A percentile compares a stretch with the other conserved stretches of the same genome.
Conservation (phyloP, 2,797 vertebrate species). For the Acanthiza pusilla region DNA sequence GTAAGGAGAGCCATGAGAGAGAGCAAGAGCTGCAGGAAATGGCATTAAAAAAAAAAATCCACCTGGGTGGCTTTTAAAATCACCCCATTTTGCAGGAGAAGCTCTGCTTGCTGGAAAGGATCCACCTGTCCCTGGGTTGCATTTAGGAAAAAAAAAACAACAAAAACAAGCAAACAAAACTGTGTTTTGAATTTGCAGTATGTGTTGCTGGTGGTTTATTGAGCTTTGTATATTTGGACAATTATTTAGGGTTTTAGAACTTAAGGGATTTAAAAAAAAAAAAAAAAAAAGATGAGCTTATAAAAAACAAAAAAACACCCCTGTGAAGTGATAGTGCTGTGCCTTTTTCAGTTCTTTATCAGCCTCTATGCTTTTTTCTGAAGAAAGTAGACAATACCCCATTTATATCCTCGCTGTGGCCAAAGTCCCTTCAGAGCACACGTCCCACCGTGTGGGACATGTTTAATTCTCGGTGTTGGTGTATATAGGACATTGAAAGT, state of each 20-base stretch:
- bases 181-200: constrained; percentile 71
- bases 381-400: constrained; percentile 75
- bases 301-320: constrained; percentile 55
- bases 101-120: constrained; percentile 23
- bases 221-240: constrained; percentile 83
- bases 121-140: constrained; percentile 43
- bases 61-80: neutral
- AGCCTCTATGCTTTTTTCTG: constrained; percentile 73
- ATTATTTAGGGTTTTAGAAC: constrained; percentile 79
- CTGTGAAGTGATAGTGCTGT: constrained; percentile 88
- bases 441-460: constrained; percentile 80
- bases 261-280: constrained; percentile 64
- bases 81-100: neutral
- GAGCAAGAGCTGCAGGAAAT: neutral
- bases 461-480: constrained; percentile 52
- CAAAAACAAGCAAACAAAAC: constrained; percentile 48
- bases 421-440: constrained; percentile 91
- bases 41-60: neutral
- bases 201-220: constrained; percentile 73
- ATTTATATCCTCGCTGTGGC: constrained; percentile 86
- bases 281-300: constrained; percentile 65
- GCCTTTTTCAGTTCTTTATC: constrained; percentile 82
- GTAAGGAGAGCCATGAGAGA: neutral
- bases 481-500: constrained; percentile 82
- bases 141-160: neutral